Conservation (phyloP, 2,113 vertebrate genomes). For the Odocoileus hemionus region DNA sequence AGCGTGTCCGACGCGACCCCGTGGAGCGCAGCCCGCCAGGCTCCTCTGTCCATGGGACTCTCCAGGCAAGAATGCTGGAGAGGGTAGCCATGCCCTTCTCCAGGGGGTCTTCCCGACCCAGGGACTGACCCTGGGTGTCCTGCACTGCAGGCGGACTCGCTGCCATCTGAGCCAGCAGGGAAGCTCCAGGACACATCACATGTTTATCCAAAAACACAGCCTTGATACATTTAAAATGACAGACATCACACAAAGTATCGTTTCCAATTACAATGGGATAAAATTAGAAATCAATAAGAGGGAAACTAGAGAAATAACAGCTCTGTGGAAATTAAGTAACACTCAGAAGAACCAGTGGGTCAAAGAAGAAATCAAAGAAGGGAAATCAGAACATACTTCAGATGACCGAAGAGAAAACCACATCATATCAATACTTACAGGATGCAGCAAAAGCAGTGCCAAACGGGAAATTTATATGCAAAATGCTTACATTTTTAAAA, state of each 20-base stretch:
- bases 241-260: background rate
- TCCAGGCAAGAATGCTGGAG: background rate
- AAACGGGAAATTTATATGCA: accelerated
- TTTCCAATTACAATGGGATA: background rate
- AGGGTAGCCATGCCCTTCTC: background rate
- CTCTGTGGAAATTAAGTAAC: background rate
- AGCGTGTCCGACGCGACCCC: accelerated
- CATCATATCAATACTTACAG: accelerated
- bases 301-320: background rate
- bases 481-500: background rate
- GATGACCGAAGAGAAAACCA: background rate
- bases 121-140: background rate
- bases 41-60: background rate
- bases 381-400: background rate
- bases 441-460: background rate
- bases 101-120: background rate
- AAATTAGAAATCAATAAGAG: background rate
- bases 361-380: background rate
- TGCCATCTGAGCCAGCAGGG: background rate
- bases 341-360: background rate
- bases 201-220: background rate
- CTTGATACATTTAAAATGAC: background rate
- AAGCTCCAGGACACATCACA: background rate
- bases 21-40: accelerated
- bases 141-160: accelerated